These are phyloP conservation scores for Elanoides forficatus DNA, from an alignment of 2,113 vertebrate species.

Conservation along the genomic window DNA sequence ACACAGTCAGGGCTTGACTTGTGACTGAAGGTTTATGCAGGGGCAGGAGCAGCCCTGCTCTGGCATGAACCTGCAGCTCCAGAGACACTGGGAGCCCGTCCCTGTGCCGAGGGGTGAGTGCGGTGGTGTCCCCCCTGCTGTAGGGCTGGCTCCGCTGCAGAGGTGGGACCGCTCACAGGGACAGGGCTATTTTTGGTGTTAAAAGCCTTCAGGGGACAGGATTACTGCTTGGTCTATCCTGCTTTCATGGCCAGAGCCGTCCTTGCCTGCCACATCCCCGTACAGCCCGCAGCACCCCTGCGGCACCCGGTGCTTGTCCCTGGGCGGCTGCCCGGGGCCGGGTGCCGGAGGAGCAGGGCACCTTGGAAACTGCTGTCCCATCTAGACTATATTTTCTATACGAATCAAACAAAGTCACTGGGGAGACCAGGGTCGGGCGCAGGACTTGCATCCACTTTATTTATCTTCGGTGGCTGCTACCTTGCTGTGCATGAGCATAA, in stretches of 20 bases:
- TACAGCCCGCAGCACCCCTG: not conserved
- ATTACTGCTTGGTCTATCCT: not conserved
- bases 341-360: not conserved
- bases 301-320: not conserved
- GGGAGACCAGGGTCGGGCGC: accelerated
- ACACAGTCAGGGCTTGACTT: not conserved
- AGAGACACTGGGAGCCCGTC: accelerated
- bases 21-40: not conserved
- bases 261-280: accelerated
- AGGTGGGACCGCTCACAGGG: accelerated
- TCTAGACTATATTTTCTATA: accelerated
- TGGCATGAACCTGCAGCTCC: not conserved
- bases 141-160: not conserved
- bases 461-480: not conserved
- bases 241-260: accelerated
- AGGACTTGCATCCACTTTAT: not conserved
- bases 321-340: accelerated
- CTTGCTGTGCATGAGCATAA: not conserved
- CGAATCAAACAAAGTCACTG: not conserved
- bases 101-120: not conserved
- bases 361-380: not conserved
- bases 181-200: too few species aligned
- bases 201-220: not conserved
- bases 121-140: accelerated
- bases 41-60: not conserved